phyloP scores from a whole-genome alignment of 2,797 vertebrate genomes.

The Epinephelus coioides region DNA sequence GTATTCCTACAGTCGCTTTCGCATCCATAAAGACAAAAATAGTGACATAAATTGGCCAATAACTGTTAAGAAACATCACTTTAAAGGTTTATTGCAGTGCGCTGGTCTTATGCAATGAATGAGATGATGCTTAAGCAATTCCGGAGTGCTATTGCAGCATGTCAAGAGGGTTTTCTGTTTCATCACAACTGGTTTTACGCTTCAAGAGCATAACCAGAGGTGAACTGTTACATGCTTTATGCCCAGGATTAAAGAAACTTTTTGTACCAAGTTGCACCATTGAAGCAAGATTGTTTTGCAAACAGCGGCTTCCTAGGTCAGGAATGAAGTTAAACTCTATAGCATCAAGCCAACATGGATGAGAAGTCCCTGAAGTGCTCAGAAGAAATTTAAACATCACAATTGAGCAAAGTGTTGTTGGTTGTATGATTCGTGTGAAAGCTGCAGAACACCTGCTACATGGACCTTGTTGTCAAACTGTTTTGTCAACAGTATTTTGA shows the following conservation, averaged over 20 bases:
- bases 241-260: not conserved
- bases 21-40: not conserved
- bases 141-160: not conserved
- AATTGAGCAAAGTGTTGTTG: not conserved
- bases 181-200: not conserved
- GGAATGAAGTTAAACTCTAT: not conserved
- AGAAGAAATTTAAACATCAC: not conserved
- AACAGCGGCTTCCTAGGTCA: not conserved
- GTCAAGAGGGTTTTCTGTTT: conserved; percentile 13
- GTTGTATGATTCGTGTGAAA: not conserved
- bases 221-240: too few relatives aligned
- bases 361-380: not conserved
- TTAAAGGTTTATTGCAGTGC: not conserved
- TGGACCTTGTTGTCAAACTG: not conserved
- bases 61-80: too few relatives aligned
- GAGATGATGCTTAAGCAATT: not conserved
- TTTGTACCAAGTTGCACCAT: too few relatives aligned
- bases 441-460: not conserved
- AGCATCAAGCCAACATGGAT: not conserved
- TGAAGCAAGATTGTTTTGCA: not conserved
- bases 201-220: not conserved
- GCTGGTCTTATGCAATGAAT: not conserved
- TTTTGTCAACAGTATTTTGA: not conserved
- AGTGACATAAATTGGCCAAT: not conserved
- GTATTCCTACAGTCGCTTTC: not conserved